Base-by-base conservation (phyloP, 1,140 invertebrate genomes). In the Charaxes varanes region DNA sequence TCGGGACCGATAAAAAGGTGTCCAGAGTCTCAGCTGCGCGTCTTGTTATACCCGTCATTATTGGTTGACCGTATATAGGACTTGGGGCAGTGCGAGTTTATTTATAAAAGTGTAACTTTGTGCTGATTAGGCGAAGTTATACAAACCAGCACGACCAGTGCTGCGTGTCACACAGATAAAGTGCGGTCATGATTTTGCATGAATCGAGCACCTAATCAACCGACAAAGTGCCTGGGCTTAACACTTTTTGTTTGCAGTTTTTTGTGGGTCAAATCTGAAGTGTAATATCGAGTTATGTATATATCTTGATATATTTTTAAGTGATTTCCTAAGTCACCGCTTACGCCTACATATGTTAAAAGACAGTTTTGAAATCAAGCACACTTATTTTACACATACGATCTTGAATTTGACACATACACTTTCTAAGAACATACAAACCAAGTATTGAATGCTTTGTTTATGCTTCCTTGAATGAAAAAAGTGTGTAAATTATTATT, bases 221-320 rank as follows among this genome's bases (percentile, higher is more conserved):
- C 35, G 41, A 43, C 12, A 34, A 41, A 42, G 23, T 27, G 10
- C 23, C 15, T 17, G 7, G 7, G 35, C 17, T 8, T 19, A 11
- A 3, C 7, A 10, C 23, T 38, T 28, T 28, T 38, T 38, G 26
- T 21, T 15, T 5, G 6, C 16, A 16, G 6, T 17, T 18, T 10
- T 10, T 16, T 8, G 6, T 11, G 6, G 13, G 1, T 6, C 2
- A 28, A 4, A 8, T 3, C 6, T 22, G 8, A 8, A 3, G 6
- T 3, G 8, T 3, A 22, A 2, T 22, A 3, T 22, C 8, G n/a
- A n/a, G n/a, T n/a, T n/a, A n/a, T n/a, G n/a, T 24, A 24, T 10
- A 7, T 8, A 24, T 7, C 22, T 24, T 24, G 1, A 24, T 24
- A 24, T 2, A 8, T 24, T 24, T 24, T 24, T 27, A 27, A 27